A percentile compares a stretch with the other conserved stretches of the same genome.
These are phyloP conservation scores for Thunnus thynnus DNA, from an alignment of 2,113 vertebrate genomes.

Conservation along the genomic window DNA sequence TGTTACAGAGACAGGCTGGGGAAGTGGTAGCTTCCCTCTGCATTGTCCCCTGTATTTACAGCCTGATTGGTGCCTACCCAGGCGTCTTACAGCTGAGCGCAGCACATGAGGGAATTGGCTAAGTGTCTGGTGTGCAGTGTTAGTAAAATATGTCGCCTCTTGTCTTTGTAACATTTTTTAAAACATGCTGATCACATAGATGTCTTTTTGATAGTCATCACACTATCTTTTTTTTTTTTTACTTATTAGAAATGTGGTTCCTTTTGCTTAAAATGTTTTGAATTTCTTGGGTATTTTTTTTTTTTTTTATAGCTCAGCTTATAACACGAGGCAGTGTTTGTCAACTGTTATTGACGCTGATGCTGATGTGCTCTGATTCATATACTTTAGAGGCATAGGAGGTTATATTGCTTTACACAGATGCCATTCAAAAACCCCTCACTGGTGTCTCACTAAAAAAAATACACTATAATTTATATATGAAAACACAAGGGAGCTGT, in stretches of 20 bases:
- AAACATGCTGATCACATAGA: constrained; percentile 65
- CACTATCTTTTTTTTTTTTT: no score
- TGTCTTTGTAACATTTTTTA: constrained; percentile 63
- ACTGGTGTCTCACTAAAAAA: background rate
- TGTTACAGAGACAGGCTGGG: constrained; percentile 49
- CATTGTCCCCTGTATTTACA: constrained; percentile 74
- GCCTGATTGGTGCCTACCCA: constrained; percentile 77
- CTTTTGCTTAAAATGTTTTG: background rate
- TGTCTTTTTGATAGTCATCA: constrained; percentile 45
- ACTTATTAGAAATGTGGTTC: background rate
- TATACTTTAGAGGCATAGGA: background rate
- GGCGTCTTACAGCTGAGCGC: constrained; percentile 75
- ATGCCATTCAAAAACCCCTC: background rate
- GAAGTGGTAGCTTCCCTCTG: constrained; percentile 61
- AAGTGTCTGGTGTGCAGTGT: constrained; percentile 68
- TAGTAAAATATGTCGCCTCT: constrained; percentile 71
- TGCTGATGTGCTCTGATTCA: background rate
- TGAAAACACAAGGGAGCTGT: constrained; percentile 1
- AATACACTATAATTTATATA: background rate
- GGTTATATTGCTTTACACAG: background rate
- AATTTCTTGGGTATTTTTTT: no score
- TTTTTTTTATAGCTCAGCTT: background rate
- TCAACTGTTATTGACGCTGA: background rate
- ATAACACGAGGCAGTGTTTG: background rate
- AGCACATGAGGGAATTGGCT: constrained; percentile 78